phyloP scores from a whole-genome alignment of 2,797 vertebrate genomes.

The Eleutherodactylus coqui region DNA sequence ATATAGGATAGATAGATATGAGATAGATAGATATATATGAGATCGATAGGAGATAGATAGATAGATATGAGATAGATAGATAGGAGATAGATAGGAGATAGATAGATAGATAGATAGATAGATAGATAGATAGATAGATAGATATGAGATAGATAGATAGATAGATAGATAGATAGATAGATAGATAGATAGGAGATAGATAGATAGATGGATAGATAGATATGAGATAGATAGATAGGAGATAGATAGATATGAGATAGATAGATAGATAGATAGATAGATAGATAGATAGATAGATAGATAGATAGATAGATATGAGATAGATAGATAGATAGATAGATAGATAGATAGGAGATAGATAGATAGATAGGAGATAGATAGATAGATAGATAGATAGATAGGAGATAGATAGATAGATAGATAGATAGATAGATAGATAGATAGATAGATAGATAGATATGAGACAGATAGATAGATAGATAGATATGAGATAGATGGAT shows the following conservation, averaged over 20 bases:
- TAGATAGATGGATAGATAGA: background rate
- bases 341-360: background rate
- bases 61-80: constrained; percentile 9
- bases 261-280: constrained; percentile 1
- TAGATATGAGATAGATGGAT: background rate
- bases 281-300: background rate
- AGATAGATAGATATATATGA: too few species aligned
- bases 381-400: too few species aligned
- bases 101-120: constrained; percentile 22
- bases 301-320: background rate
- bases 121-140: constrained; percentile 19
- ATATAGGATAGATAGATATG: too few species aligned
- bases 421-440: background rate
- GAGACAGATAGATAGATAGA: background rate
- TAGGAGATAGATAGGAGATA: background rate
- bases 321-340: background rate
- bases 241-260: constrained; percentile 6
- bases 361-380: background rate
- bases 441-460: background rate
- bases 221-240: too few species aligned
- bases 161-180: too few species aligned
- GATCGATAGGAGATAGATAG: background rate
- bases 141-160: too few species aligned
- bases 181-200: too few species aligned
- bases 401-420: background rate